Conservation (phyloP, 2,113 vertebrate species). For the Emberiza fucata region DNA sequence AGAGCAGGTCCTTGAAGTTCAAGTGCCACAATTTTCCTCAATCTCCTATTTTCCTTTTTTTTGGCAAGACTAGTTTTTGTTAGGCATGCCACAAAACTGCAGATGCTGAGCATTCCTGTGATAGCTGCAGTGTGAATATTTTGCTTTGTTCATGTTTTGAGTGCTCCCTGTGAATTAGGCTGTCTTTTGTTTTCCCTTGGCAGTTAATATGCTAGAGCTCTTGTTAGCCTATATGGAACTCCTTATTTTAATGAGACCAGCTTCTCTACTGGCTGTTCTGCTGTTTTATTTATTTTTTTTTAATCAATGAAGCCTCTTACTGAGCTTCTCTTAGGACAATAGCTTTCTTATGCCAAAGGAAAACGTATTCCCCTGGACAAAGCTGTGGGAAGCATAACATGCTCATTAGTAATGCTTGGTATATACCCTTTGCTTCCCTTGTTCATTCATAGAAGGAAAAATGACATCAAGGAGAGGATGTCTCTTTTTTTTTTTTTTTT, state of each 20-base stretch:
- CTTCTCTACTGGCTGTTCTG: constrained; percentile 55
- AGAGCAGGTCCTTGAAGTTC: constrained; percentile 9
- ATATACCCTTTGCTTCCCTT: constrained; percentile 67
- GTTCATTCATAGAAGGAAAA: constrained; percentile 45
- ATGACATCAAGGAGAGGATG: constrained; percentile 39
- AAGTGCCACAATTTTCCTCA: constrained; percentile 8
- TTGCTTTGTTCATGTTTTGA: constrained; percentile 60
- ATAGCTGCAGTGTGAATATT: constrained; percentile 71
- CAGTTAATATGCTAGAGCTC: constrained; percentile 66
- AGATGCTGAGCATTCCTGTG: constrained; percentile 69
- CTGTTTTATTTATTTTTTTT: constrained; percentile 63
- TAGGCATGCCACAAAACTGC: constrained; percentile 58
- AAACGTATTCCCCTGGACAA: constrained; percentile 70
- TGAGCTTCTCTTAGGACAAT: constrained; percentile 70
- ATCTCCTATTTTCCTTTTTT: neutral
- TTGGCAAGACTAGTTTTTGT: constrained; percentile 4
- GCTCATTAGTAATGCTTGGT: constrained; percentile 70
- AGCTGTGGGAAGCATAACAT: constrained; percentile 73
- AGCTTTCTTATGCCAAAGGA: constrained; percentile 76
- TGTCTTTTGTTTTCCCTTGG: constrained; percentile 74
- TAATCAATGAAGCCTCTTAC: constrained; percentile 72
- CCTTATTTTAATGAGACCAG: constrained; percentile 71
- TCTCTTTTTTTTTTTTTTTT: neutral
- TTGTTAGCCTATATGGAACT: constrained; percentile 71
- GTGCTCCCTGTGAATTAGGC: constrained; percentile 63